Conservation (phyloP, 1,140 invertebrate genomes). For the Sweltsa coloradensis region DNA sequence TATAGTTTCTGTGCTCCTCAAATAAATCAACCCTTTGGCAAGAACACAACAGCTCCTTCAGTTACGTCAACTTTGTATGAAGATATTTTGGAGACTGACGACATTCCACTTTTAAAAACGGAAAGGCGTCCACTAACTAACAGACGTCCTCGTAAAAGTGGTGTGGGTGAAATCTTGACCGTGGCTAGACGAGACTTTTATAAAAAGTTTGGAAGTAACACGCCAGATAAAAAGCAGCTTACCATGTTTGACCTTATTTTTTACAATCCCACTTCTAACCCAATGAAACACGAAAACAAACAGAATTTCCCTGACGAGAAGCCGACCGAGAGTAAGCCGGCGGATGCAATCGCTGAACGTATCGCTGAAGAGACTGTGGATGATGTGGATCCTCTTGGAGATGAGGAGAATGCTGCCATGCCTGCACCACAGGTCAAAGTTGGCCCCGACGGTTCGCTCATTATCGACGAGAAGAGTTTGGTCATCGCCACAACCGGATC, state of each 20-base stretch:
- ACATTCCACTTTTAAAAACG: too few species aligned
- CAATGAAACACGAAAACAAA: slow-evolving; percentile 33
- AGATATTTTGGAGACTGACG: too few species aligned
- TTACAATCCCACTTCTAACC: slow-evolving; percentile 69
- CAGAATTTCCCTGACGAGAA: neutral
- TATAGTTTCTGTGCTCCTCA: too few species aligned
- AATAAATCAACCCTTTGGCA: too few species aligned
- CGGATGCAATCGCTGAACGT: neutral
- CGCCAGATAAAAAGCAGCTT: slow-evolving; percentile 50
- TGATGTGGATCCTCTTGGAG: slow-evolving; percentile 6
- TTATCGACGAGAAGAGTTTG: slow-evolving; percentile 76
- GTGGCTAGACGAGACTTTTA: slow-evolving; percentile 43
- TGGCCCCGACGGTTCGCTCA: slow-evolving; percentile 72
- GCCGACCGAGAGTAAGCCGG: neutral
- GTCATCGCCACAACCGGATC: slow-evolving; percentile 62
- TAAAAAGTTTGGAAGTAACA: slow-evolving; percentile 37
- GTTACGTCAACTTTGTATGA: too few species aligned
- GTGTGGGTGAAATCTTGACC: slow-evolving; percentile 32
- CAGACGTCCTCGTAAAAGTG: slow-evolving; percentile 32
- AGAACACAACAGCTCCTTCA: too few species aligned
- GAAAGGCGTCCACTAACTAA: slow-evolving; percentile 18
- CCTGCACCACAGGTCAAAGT: slow-evolving; percentile 79
- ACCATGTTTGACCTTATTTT: slow-evolving; percentile 87
- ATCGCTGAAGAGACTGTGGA: slow-evolving; percentile 14
- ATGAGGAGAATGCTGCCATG: slow-evolving; percentile 23